A percentile compares a stretch with the other conserved stretches of the same genome.
phyloP scores from a whole-genome alignment of 2,888 invertebrate species.

The Phaonia tiefii region DNA sequence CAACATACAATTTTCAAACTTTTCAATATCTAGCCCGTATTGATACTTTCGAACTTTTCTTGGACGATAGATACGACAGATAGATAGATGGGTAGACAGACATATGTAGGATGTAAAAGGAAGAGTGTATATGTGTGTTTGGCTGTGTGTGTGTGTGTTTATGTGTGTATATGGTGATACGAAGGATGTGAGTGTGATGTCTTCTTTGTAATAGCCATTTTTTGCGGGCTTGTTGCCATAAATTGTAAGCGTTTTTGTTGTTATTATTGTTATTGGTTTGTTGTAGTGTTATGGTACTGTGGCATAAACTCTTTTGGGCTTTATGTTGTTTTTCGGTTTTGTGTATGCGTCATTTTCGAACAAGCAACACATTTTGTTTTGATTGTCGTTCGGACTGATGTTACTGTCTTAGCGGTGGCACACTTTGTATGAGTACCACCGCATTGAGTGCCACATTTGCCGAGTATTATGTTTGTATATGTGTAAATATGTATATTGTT shows the following conservation, averaged over 20 bases:
- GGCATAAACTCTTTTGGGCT: slow-evolving; percentile 10
- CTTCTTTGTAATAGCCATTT: slow-evolving; percentile 28
- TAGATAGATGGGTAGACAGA: not conserved
- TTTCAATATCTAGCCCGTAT: slow-evolving; percentile 7
- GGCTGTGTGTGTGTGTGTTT: too few species aligned
- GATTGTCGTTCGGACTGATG: not conserved
- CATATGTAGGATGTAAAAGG: too few species aligned
- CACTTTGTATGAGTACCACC: not conserved
- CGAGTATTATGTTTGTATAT: not conserved
- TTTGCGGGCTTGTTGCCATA: slow-evolving; percentile 42
- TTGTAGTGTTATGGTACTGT: not conserved
- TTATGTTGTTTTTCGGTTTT: slow-evolving; percentile 30
- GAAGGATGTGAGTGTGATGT: not conserved
- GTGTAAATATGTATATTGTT: slow-evolving; percentile 4
- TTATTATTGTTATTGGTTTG: not conserved
- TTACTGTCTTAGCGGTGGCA: not conserved
- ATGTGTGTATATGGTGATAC: too few species aligned
- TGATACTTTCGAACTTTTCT: not conserved
- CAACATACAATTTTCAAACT: slow-evolving; percentile 31
- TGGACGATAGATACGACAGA: not conserved
- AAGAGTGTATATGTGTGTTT: too few species aligned
- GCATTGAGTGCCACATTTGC: not conserved
- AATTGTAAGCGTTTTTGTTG: slow-evolving; percentile 30
- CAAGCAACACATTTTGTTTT: slow-evolving; percentile 11
- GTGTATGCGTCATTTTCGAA: slow-evolving; percentile 27